Base-by-base conservation (phyloP, 2,888 invertebrate species). In the Chironomus riparius region DNA sequence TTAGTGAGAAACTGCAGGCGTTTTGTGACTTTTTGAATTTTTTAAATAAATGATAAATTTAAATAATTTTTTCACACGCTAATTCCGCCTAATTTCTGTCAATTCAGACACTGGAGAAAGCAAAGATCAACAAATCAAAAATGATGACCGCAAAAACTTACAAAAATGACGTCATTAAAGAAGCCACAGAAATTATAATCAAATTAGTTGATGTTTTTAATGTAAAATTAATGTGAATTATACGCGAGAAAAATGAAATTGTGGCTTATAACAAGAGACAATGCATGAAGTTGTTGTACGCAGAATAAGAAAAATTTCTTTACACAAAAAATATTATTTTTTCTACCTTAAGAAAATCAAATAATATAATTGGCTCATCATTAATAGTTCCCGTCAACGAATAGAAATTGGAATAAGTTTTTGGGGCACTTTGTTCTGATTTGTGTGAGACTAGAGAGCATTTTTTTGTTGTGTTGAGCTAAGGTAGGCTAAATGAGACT, bases 201-300 rank as follows among this genome's bases (percentile, higher is more conserved):
- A 62, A 74, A 74, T 74, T 74, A 74, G 74, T 22, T 73, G 38
- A 38, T 48, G 65, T 73, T 62, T 38, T 74, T 74, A 74, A 74
- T 74, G 74, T 68, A 24, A 48, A 74, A 62, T 74, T 74, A 74
- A 74, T 74, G 74, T 68, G 74, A 74, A 68, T 68, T 68, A 74
- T 68, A 68, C 68, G 47, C 74, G 74, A 74, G 74, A 74, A 74
- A 68, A 68, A 21, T 28, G 38, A 38, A 38, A 38, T 28, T 38
- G 38, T 38, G 10, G 13, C 47, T 21, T 56, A 56, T 50, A 72
- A 62, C 22, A 15, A 74, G 38, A 72, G 65, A 65, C 28, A 47
- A 68, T 21, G 68, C 28, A 48, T 18, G 47, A 61, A 18, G 15
- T 10, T 38, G 7, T 10, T 2, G 38, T 38, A 38, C 38, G 10